These are phyloP conservation scores for Diprion similis DNA, from an alignment of 1,140 invertebrate genomes.

Conservation along the genomic window DNA sequence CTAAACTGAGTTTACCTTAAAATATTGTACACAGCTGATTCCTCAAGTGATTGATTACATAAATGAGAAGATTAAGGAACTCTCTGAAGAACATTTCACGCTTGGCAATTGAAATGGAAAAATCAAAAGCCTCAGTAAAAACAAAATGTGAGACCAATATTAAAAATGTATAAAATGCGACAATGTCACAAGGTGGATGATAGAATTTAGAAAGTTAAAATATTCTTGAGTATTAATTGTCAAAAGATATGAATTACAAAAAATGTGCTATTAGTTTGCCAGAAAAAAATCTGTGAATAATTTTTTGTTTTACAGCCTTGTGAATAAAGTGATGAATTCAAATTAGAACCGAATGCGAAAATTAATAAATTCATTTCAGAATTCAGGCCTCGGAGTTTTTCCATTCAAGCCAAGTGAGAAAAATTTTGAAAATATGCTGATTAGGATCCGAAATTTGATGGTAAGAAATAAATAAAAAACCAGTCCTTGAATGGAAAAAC, in stretches of 20 bases:
- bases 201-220: slow-evolving; percentile 25
- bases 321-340: slow-evolving; percentile 3
- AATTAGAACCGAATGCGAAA: slow-evolving; percentile 22
- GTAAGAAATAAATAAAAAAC: slow-evolving; percentile 55
- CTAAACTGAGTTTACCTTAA: too few species aligned
- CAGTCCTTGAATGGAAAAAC: slow-evolving; percentile 62
- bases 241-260: slow-evolving; percentile 15
- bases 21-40: too few species aligned
- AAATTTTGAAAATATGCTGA: slow-evolving; percentile 44
- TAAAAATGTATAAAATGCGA: slow-evolving; percentile 9
- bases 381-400: slow-evolving; percentile 44
- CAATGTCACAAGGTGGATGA: slow-evolving; percentile 31
- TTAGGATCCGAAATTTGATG: slow-evolving; percentile 37
- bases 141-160: slow-evolving; percentile 8
- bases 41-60: not conserved
- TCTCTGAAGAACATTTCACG: slow-evolving; percentile 41
- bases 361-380: slow-evolving; percentile 4
- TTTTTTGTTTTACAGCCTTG: not conserved
- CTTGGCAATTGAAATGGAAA: slow-evolving; percentile 55
- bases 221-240: not conserved
- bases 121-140: slow-evolving; percentile 24
- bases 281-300: slow-evolving; percentile 1
- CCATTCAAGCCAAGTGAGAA: slow-evolving; percentile 61
- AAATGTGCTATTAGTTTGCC: not conserved
- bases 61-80: slow-evolving; percentile 11